phyloP scores from a whole-genome alignment of 2,888 invertebrate species.

The Rhodophaea formosa region DNA sequence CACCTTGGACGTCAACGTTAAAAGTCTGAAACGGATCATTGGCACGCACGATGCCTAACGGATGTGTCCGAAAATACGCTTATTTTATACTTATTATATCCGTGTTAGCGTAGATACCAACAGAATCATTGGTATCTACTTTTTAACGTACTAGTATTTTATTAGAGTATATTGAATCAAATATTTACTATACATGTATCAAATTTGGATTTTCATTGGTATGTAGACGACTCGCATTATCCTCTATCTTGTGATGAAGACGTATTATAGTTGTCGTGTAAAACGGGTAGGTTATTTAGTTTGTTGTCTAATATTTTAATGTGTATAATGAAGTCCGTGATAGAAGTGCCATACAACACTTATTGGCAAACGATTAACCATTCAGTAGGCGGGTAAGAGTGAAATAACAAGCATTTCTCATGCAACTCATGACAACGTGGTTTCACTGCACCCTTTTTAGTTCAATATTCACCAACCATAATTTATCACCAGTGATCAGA shows the following conservation, averaged over 20 bases:
- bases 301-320: conserved; percentile 41
- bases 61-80: conserved; percentile 78
- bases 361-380: conserved; percentile 52
- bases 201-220: conserved; percentile 48
- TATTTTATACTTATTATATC: conserved; percentile 77
- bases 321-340: conserved; percentile 57
- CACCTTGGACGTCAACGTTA: conserved; percentile 52
- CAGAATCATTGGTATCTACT: conserved; percentile 67
- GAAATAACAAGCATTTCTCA: conserved; percentile 31
- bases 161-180: conserved; percentile 47
- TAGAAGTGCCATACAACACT: conserved; percentile 64
- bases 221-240: conserved; percentile 41
- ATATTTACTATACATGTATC: conserved; percentile 43
- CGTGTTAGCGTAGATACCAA: conserved; percentile 70
- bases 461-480: background rate
- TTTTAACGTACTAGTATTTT: conserved; percentile 66
- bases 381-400: conserved; percentile 20
- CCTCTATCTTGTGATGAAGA: conserved; percentile 42
- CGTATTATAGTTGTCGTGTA: conserved; percentile 51
- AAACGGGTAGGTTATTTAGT: conserved; percentile 55
- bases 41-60: conserved; percentile 59
- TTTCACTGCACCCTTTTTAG: conserved; percentile 22
- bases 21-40: conserved; percentile 76
- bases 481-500: too few relatives aligned
- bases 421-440: conserved; percentile 59